phyloP scores from a whole-genome alignment of 2,888 invertebrate species.

The Eupsilia transversa region DNA sequence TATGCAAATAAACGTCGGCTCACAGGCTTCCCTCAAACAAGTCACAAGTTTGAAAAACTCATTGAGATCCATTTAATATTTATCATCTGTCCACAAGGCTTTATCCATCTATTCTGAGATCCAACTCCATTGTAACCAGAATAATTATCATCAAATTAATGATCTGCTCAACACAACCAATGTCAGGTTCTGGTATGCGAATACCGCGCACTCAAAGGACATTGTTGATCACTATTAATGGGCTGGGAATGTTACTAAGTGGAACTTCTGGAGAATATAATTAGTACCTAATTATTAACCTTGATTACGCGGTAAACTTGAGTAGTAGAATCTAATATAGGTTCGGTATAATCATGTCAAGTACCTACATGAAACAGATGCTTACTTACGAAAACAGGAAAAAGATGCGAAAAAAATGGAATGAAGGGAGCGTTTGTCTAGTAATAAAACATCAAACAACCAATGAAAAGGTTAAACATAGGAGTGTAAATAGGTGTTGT shows the following conservation, averaged over 20 bases:
- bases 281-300: constrained; percentile 50
- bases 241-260: constrained; percentile 21
- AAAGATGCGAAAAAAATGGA: neutral
- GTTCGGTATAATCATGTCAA: neutral
- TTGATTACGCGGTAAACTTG: constrained; percentile 10
- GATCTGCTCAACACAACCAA: neutral
- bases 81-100: neutral
- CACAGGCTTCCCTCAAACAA: neutral
- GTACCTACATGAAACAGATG: neutral
- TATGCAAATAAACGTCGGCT: neutral
- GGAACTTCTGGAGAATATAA: constrained; percentile 34
- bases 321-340: constrained; percentile 12
- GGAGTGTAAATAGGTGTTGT: too few relatives aligned
- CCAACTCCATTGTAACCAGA: neutral
- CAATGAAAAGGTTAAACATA: neutral
- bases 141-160: neutral
- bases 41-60: neutral
- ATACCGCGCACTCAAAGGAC: constrained; percentile 8
- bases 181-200: neutral
- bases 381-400: too few relatives aligned
- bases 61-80: neutral
- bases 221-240: constrained; percentile 30
- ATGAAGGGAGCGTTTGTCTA: neutral
- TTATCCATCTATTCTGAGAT: neutral
- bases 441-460: too few relatives aligned